A percentile compares a stretch with the other conserved stretches of the same genome.
Evolutionary conservation across 2,888 invertebrate genomes (phyloP).

Genomic region (Thymelicus sylvestris): DNA sequence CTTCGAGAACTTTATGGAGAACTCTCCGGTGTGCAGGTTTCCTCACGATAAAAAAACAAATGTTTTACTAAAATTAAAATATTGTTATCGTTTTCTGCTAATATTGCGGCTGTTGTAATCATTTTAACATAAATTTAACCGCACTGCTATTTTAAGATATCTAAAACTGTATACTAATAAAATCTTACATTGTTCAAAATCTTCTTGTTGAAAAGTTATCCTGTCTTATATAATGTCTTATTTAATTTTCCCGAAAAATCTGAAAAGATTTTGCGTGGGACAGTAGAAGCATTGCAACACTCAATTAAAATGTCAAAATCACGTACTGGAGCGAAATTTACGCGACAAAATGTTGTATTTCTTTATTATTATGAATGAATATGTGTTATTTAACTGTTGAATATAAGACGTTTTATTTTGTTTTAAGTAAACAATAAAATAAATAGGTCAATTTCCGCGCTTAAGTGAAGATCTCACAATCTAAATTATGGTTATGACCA

Average conservation of each 20-base stretch:
- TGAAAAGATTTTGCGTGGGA: neutral
- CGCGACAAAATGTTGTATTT: conserved; percentile 59
- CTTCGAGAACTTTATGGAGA: too few species aligned
- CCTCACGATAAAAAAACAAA: too few species aligned
- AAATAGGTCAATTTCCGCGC: conserved; percentile 4
- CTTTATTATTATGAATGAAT: conserved; percentile 76
- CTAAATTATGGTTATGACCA: conserved; percentile 24
- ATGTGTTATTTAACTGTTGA: conserved; percentile 52
- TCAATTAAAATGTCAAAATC: conserved; percentile 65
- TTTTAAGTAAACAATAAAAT: conserved; percentile 21
- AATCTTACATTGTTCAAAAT: too few species aligned
- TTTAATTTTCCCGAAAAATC: neutral
- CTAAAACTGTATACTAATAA: too few species aligned
- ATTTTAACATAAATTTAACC: too few species aligned
- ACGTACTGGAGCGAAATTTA: conserved; percentile 74
- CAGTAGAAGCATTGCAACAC: conserved; percentile 55
- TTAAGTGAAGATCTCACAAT: conserved; percentile 6
- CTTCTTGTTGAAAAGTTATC: too few species aligned
- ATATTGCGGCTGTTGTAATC: too few species aligned
- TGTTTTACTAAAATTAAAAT: too few species aligned
- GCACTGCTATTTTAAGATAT: too few species aligned
- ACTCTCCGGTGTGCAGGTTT: too few species aligned
- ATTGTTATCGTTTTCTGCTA: too few species aligned
- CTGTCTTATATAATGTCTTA: too few species aligned
- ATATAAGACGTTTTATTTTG: conserved; percentile 35